Conservation (phyloP, 2,113 vertebrate species). For the Hydrolagus affinis region DNA sequence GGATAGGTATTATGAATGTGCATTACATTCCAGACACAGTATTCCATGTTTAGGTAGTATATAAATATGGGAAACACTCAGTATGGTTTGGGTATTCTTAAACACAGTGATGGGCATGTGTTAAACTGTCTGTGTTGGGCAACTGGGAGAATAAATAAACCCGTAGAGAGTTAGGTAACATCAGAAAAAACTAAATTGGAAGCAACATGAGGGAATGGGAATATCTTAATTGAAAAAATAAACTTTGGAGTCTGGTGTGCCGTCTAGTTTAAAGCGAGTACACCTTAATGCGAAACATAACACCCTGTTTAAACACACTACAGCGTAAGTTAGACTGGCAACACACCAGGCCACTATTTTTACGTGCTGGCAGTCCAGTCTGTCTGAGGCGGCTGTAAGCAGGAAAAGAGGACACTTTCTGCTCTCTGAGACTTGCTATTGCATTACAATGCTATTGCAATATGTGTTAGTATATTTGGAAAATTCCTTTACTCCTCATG, state of each 20-base stretch:
- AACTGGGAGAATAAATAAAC: no score
- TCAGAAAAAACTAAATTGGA: no score
- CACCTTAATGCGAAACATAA: not conserved
- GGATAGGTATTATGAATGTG: no score
- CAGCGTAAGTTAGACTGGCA: not conserved
- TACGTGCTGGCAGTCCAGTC: constrained; percentile 5
- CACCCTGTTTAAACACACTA: not conserved
- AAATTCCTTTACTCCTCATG: not conserved
- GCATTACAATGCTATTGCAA: not conserved
- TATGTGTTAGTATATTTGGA: constrained; percentile 7
- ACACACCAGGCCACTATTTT: not conserved
- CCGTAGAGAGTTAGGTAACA: no score
- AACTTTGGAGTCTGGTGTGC: not conserved
- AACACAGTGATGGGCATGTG: no score
- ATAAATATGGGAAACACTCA: no score
- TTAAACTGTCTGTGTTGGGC: no score
- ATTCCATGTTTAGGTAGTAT: no score
- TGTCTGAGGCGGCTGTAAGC: not conserved
- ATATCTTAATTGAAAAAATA: not conserved
- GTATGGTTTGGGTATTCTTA: no score
- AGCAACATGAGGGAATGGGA: not conserved
- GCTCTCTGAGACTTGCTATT: not conserved
- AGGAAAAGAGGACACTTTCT: constrained; percentile 3
- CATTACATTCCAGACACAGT: no score
- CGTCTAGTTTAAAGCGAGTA: not conserved